Conservation (phyloP, 2,888 invertebrate genomes). For the Cremastobaeus sp. region DNA sequence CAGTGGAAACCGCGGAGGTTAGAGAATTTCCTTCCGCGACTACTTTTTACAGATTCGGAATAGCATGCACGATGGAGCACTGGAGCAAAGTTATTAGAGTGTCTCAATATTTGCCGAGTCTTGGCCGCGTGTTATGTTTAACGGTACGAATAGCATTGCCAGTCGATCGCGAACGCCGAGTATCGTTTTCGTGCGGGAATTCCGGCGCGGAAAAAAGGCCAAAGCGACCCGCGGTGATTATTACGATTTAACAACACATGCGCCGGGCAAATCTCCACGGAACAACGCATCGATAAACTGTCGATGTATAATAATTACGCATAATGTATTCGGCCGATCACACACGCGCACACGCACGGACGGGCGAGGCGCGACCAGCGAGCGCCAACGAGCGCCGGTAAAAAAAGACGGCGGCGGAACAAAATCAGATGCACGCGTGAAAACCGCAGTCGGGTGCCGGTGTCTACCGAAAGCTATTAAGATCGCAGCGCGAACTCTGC, state of each 20-base stretch:
- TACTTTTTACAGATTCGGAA: constrained; percentile 24
- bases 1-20: constrained; percentile 20
- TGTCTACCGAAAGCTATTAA: constrained; percentile 58
- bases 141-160: constrained; percentile 68
- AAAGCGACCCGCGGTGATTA: constrained; percentile 72
- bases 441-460: constrained; percentile 70
- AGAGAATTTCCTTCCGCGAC: constrained; percentile 9
- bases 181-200: constrained; percentile 64
- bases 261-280: constrained; percentile 52
- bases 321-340: constrained; percentile 23
- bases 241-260: constrained; percentile 40
- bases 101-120: constrained; percentile 28
- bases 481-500: constrained; percentile 6
- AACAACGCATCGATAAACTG: no score
- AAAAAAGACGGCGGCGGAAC: constrained; percentile 46
- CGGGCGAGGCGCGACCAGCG: constrained; percentile 17
- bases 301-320: constrained; percentile 72
- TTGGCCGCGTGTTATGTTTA: constrained; percentile 64
- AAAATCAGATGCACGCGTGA: constrained; percentile 73
- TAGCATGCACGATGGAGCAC: constrained; percentile 35
- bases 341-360: background rate
- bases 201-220: constrained; percentile 59
- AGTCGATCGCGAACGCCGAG: constrained; percentile 42
- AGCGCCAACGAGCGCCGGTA: constrained; percentile 9
- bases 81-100: constrained; percentile 38